These are phyloP conservation scores for Ceratotherium simum DNA, from an alignment of 2,113 vertebrate species.

Conservation along the genomic window DNA sequence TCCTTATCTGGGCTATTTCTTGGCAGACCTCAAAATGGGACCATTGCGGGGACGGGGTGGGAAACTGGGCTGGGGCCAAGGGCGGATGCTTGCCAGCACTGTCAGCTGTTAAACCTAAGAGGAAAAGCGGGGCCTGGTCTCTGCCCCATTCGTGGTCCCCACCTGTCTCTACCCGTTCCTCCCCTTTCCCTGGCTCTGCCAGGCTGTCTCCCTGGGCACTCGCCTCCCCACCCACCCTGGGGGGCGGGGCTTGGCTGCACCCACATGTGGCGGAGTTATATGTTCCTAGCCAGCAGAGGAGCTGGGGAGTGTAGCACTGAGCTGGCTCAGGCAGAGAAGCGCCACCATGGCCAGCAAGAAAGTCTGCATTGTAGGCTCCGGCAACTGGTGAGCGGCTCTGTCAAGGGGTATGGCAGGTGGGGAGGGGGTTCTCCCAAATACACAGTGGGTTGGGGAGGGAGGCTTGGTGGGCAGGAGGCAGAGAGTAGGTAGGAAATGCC, in stretches of 20 bases:
- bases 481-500: neutral
- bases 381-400: slow-evolving; percentile 94
- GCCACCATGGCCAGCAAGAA: slow-evolving; percentile 88
- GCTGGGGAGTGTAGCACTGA: slow-evolving; percentile 21
- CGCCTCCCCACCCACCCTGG: slow-evolving; percentile 49
- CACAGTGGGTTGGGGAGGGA: neutral
- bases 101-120: neutral
- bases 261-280: slow-evolving; percentile 76
- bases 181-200: slow-evolving; percentile 60
- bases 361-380: slow-evolving; percentile 96
- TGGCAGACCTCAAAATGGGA: slow-evolving; percentile 45
- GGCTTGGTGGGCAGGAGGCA: neutral
- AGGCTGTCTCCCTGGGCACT: slow-evolving; percentile 59
- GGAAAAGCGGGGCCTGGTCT: neutral
- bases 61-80: neutral
- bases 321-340: slow-evolving; percentile 40
- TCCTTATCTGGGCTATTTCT: slow-evolving; percentile 65
- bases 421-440: neutral
- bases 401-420: neutral
- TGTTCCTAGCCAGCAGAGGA: neutral
- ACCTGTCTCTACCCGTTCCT: slow-evolving; percentile 65
- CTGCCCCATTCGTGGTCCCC: slow-evolving; percentile 31
- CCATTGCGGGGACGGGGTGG: neutral
- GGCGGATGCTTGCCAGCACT: neutral
- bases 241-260: slow-evolving; percentile 78